These are phyloP conservation scores for Pterophyllum scalare DNA, from an alignment of 2,113 vertebrate species.

Conservation along the genomic window DNA sequence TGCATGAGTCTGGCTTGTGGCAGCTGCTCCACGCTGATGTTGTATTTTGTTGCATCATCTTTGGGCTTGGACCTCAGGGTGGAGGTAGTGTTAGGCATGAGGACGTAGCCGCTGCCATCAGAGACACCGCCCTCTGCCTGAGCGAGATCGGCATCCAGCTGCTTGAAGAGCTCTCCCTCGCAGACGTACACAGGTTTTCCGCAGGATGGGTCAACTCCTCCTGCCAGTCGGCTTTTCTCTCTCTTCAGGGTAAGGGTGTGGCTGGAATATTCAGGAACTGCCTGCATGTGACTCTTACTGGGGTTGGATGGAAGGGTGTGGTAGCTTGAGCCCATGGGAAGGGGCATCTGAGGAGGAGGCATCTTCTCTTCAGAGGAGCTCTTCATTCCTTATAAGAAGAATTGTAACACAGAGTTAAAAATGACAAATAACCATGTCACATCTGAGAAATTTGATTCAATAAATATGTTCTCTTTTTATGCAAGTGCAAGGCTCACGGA, in stretches of 20 bases:
- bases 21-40: conserved; percentile 94
- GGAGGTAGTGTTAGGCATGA: conserved; percentile 93
- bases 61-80: conserved; percentile 91
- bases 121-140: conserved; percentile 84
- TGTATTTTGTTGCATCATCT: conserved; percentile 91
- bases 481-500: conserved; percentile 12
- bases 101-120: conserved; percentile 90
- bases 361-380: conserved; percentile 92
- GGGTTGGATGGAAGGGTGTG: conserved; percentile 95
- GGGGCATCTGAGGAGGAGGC: conserved; percentile 84
- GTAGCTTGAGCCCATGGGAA: conserved; percentile 91
- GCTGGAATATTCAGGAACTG: conserved; percentile 92
- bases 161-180: conserved; percentile 95
- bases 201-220: conserved; percentile 75
- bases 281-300: conserved; percentile 91
- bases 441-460: background rate
- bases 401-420: background rate
- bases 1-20: conserved; percentile 96
- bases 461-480: conserved; percentile 14
- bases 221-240: conserved; percentile 83
- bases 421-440: background rate
- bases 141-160: conserved; percentile 91
- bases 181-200: conserved; percentile 92
- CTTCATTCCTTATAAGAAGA: conserved; percentile 84
- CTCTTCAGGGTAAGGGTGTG: conserved; percentile 95